A percentile compares a stretch with the other conserved stretches of the same genome.
phyloP scores from a whole-genome alignment of 2,113 vertebrate genomes.

The Rissa tridactyla region DNA sequence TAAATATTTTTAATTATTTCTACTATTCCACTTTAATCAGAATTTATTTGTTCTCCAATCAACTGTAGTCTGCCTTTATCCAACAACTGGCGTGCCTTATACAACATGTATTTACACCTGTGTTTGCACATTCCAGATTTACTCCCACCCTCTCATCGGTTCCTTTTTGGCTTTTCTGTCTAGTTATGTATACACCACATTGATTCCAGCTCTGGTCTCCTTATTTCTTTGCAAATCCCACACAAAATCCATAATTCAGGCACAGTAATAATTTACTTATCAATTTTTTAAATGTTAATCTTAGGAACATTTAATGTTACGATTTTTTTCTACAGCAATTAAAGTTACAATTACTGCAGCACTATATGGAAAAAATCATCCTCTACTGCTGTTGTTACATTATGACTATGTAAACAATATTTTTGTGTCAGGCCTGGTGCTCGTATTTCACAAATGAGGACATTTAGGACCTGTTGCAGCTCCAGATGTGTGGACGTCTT shows the following conservation, averaged over 20 bases:
- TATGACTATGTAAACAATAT: not conserved
- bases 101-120: not conserved
- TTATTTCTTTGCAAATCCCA: not conserved
- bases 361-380: not conserved
- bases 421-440: not conserved
- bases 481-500: not conserved
- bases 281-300: not conserved
- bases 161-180: not conserved
- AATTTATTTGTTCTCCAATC: not conserved
- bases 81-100: not conserved
- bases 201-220: not conserved
- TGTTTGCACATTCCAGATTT: not conserved
- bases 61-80: not conserved
- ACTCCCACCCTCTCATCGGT: not conserved
- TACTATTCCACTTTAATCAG: not conserved
- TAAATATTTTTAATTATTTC: not conserved
- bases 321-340: not conserved
- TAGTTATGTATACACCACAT: not conserved
- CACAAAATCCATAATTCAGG: not conserved
- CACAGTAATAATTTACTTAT: not conserved
- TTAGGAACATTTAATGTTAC: not conserved
- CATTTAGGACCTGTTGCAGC: not conserved
- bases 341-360: not conserved
- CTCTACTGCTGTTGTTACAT: not conserved
- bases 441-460: not conserved